phyloP scores from a whole-genome alignment of 2,888 invertebrate genomes.

The Leptothorax acervorum region DNA sequence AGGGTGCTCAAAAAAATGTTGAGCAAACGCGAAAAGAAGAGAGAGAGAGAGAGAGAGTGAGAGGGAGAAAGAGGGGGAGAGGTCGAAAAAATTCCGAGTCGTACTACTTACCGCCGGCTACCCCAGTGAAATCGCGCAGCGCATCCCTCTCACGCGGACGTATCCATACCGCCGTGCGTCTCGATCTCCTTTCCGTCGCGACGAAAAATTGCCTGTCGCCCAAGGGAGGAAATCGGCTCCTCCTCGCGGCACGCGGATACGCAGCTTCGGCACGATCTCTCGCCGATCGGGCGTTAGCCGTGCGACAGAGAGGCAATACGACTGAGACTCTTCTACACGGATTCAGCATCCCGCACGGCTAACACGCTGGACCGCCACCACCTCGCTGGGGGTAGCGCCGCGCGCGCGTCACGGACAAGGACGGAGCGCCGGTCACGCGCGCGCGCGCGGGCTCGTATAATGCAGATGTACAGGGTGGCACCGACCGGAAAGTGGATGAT shows the following conservation, averaged over 20 bases:
- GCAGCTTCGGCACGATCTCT: constrained; percentile 10
- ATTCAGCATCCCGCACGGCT: constrained; percentile 73
- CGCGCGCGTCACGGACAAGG: constrained; percentile 57
- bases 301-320: constrained; percentile 71
- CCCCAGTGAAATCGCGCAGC: constrained; percentile 18
- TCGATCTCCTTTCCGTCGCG: constrained; percentile 16
- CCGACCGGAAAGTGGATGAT: not conserved
- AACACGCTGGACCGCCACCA: constrained; percentile 72
- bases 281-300: constrained; percentile 41
- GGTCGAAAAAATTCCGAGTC: constrained; percentile 17
- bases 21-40: not conserved
- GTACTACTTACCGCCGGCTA: constrained; percentile 42
- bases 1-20: not conserved
- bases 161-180: constrained; percentile 2
- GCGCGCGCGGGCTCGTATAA: not conserved
- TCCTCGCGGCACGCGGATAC: constrained; percentile 60
- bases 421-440: constrained; percentile 44
- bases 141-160: constrained; percentile 32
- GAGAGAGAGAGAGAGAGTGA: not conserved
- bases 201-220: not conserved
- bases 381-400: constrained; percentile 69
- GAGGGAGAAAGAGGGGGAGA: not conserved
- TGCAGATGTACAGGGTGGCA: constrained; percentile 42
- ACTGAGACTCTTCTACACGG: constrained; percentile 71
- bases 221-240: constrained; percentile 44